Evolutionary conservation across 2,113 vertebrate species (phyloP).

Genomic region (Tauraco erythrolophus): DNA sequence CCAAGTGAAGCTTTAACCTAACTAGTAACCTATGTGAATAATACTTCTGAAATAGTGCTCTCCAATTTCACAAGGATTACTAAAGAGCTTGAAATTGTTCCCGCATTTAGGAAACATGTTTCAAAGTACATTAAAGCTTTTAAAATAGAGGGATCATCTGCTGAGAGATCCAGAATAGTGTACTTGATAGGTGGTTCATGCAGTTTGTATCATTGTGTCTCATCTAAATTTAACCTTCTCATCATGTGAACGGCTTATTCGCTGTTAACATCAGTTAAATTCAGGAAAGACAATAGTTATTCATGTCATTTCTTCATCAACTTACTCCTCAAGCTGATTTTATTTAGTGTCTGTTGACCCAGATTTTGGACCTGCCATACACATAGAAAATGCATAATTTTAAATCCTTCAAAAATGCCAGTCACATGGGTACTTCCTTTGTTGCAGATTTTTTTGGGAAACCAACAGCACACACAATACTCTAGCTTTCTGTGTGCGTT

Average conservation of each 20-base stretch:
- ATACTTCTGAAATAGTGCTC: neutral
- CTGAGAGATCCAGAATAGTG: neutral
- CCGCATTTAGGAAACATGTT: neutral
- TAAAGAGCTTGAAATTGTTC: slow-evolving; percentile 3
- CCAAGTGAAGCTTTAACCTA: slow-evolving; percentile 16
- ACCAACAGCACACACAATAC: neutral
- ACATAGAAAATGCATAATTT: neutral
- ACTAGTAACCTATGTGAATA: neutral
- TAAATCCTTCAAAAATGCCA: neutral
- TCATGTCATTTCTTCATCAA: neutral
- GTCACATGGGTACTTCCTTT: neutral
- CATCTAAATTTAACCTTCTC: neutral
- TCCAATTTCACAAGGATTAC: neutral
- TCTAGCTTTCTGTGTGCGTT: neutral
- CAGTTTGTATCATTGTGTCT: neutral
- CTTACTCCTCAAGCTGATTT: neutral
- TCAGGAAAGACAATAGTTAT: neutral
- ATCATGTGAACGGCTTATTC: neutral
- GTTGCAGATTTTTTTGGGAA: neutral
- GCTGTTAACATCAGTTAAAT: neutral
- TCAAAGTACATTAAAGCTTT: slow-evolving; percentile 11
- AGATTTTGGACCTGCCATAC: neutral
- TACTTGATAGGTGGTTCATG: neutral
- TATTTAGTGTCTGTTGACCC: neutral
- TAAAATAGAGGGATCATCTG: neutral